These are phyloP conservation scores for Euura saliciscinereae DNA, from an alignment of 1,140 invertebrate species.

Conservation along the genomic window DNA sequence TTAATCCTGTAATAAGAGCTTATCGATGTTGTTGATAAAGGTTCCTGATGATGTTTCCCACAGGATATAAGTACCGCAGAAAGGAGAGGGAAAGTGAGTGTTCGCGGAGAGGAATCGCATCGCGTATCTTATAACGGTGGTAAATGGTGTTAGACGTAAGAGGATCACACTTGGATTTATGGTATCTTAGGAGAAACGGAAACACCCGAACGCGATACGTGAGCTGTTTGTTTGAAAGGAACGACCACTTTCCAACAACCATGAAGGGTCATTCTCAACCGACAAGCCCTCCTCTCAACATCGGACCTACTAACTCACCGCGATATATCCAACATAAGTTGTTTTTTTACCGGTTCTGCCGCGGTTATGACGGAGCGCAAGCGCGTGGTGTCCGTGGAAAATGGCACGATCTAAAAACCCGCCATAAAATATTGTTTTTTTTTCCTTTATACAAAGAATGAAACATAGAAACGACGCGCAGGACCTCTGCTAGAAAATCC, in stretches of 20 bases:
- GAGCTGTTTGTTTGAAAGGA: not conserved
- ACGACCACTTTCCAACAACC: not conserved
- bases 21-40: not conserved
- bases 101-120: not conserved
- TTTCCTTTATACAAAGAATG: no score
- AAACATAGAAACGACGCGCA: no score
- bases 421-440: no score
- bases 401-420: no score
- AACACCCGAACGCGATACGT: not conserved
- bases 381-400: no score
- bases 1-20: not conserved
- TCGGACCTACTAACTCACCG: not conserved
- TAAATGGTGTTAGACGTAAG: slow-evolving; percentile 27
- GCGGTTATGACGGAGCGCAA: no score
- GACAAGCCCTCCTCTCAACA: not conserved
- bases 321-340: no score
- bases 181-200: slow-evolving; percentile 19
- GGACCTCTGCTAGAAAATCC: no score
- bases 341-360: no score
- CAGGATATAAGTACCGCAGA: not conserved
- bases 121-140: not conserved
- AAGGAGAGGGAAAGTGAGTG: not conserved
- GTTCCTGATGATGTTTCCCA: not conserved
- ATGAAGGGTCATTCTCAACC: not conserved
- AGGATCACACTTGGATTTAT: slow-evolving; percentile 32